phyloP scores from a whole-genome alignment of 2,797 vertebrate genomes.

The Cetoscarus ocellatus region DNA sequence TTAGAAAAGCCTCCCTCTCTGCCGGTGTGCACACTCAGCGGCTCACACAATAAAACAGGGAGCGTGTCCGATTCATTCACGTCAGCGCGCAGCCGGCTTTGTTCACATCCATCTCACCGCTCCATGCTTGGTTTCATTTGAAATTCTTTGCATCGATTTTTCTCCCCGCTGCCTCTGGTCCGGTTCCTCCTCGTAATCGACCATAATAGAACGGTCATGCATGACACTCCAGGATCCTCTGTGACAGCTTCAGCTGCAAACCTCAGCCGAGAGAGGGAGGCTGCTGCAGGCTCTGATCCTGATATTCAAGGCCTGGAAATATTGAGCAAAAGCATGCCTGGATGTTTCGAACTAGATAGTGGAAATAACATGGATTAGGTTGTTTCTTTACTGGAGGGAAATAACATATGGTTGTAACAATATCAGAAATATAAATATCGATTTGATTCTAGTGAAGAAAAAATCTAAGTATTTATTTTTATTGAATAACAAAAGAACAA shows the following conservation, averaged over 20 bases:
- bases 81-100: conserved; percentile 52
- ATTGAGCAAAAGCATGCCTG: no score
- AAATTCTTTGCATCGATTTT: conserved; percentile 86
- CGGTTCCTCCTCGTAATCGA: conserved; percentile 59
- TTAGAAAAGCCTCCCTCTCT: conserved; percentile 65
- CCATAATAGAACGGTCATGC: conserved; percentile 60
- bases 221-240: conserved; percentile 54
- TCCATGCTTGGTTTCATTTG: conserved; percentile 83
- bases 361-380: no score
- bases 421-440: no score
- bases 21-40: conserved; percentile 26
- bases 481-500: no score
- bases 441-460: no score
- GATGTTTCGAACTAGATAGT: no score
- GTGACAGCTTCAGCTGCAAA: conserved; percentile 48
- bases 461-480: no score
- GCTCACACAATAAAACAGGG: conserved; percentile 60
- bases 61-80: conserved; percentile 69
- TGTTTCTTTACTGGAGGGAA: no score
- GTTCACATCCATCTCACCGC: conserved; percentile 63
- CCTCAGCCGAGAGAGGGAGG: conserved; percentile 35
- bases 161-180: conserved; percentile 64
- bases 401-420: no score
- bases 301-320: no score
- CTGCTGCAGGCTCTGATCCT: conserved; percentile 41